A percentile compares a stretch with the other conserved stretches of the same genome.
phyloP scores from a whole-genome alignment of 2,113 vertebrate genomes.

The Psettodes erumei region DNA sequence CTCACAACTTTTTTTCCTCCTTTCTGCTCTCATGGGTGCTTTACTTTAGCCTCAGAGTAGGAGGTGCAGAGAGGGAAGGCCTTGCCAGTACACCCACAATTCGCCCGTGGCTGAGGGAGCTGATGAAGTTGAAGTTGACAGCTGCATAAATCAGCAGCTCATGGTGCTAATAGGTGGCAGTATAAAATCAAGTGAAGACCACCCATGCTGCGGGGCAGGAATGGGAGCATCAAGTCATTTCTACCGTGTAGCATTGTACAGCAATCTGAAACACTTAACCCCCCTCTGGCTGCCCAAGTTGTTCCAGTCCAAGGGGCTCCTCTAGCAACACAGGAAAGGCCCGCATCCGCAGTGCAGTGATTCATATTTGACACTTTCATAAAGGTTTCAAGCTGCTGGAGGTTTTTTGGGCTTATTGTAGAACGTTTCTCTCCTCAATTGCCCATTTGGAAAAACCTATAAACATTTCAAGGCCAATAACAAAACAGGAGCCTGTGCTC shows the following conservation, averaged over 20 bases:
- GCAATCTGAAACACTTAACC: constrained; percentile 69
- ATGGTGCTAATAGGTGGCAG: constrained; percentile 82
- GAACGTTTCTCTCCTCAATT: constrained; percentile 53
- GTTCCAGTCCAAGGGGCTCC: constrained; percentile 69
- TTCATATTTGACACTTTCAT: constrained; percentile 87
- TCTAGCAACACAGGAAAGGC: constrained; percentile 85
- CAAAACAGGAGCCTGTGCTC: constrained; percentile 62
- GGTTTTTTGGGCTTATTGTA: constrained; percentile 70
- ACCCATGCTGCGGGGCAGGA: constrained; percentile 80
- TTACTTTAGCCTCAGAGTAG: constrained; percentile 77
- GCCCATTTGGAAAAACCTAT: constrained; percentile 70
- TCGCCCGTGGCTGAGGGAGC: constrained; percentile 75
- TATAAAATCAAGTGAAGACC: constrained; percentile 82
- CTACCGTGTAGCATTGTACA: constrained; percentile 75
- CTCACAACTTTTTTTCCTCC: constrained; percentile 27
- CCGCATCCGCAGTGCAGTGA: constrained; percentile 78
- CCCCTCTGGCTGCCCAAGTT: constrained; percentile 48
- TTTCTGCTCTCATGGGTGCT: constrained; percentile 64
- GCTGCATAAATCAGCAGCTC: constrained; percentile 83
- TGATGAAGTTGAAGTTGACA: constrained; percentile 84
- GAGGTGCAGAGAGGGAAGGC: constrained; percentile 59
- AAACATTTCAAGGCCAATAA: constrained; percentile 77
- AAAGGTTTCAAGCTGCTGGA: constrained; percentile 78
- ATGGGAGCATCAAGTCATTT: constrained; percentile 82
- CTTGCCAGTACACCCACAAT: constrained; percentile 79